phyloP scores from a whole-genome alignment of 1,140 invertebrate species.

The Tetramorium simillimum region DNA sequence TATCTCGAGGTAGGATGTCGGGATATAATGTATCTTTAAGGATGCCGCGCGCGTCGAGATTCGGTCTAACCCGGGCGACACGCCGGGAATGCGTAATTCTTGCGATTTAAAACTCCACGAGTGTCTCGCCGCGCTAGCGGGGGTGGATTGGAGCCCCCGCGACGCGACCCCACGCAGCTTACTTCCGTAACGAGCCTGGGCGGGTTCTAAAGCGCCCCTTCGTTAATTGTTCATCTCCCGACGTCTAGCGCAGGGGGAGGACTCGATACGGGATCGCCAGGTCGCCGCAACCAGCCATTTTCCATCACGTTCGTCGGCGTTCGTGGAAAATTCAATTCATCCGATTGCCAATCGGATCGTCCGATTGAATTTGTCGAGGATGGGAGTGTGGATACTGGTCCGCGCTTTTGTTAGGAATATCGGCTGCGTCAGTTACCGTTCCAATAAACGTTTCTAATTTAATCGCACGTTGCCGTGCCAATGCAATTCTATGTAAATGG shows the following conservation, averaged over 20 bases:
- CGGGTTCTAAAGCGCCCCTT: constrained; percentile 78
- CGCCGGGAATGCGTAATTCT: background rate
- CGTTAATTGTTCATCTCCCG: constrained; percentile 86
- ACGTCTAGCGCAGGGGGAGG: constrained; percentile 68
- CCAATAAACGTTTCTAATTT: background rate
- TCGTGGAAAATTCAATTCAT: constrained; percentile 78
- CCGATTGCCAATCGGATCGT: constrained; percentile 82
- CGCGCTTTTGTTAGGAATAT: background rate
- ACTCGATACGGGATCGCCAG: constrained; percentile 73
- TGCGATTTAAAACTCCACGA: background rate
- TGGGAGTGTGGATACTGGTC: background rate
- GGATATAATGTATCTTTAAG: background rate
- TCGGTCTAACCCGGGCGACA: background rate
- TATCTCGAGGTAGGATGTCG: constrained; percentile 82
- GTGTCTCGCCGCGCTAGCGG: background rate
- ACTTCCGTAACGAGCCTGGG: constrained; percentile 80
- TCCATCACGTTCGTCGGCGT: constrained; percentile 72
- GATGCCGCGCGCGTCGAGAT: background rate
- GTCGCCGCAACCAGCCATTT: constrained; percentile 72
- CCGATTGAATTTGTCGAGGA: constrained; percentile 74
- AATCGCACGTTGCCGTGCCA: background rate
- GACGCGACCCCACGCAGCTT: constrained; percentile 66
- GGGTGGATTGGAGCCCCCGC: constrained; percentile 13
- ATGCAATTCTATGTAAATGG: background rate
- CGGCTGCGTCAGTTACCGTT: background rate